Evolutionary conservation across 1,140 invertebrate genomes (phyloP).

Genomic region (Bombus difficillimus): DNA sequence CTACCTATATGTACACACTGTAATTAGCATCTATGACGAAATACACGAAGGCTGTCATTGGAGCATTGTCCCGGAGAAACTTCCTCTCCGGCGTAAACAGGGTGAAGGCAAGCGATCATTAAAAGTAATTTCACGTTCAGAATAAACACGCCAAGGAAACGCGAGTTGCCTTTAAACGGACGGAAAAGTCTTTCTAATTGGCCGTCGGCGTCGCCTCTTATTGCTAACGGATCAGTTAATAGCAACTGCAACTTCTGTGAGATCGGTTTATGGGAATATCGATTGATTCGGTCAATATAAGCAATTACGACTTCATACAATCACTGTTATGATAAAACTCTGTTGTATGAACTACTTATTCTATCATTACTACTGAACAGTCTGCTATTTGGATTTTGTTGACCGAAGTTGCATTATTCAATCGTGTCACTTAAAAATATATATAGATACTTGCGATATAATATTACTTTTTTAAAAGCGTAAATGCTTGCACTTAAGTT

Average conservation of each 20-base stretch:
- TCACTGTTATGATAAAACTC: neutral
- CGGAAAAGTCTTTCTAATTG: conserved; percentile 15
- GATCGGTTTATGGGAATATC: neutral
- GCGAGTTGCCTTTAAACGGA: conserved; percentile 22
- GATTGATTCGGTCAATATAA: neutral
- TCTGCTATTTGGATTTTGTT: no score
- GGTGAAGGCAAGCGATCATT: conserved; percentile 68
- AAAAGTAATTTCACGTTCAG: conserved; percentile 68
- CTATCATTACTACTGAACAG: neutral
- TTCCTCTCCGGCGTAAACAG: conserved; percentile 55
- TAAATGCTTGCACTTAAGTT: no score
- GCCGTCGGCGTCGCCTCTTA: neutral
- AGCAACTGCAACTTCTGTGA: neutral
- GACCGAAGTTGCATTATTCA: no score
- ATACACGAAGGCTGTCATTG: conserved; percentile 16
- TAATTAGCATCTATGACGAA: conserved; percentile 23
- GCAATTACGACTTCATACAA: neutral
- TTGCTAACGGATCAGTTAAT: conserved; percentile 18
- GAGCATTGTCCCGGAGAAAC: conserved; percentile 34
- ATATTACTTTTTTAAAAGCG: no score
- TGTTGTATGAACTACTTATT: neutral
- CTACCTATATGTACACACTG: neutral
- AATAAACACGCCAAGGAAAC: conserved; percentile 65
- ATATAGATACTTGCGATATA: no score
- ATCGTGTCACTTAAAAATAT: no score